A percentile compares a stretch with the other conserved stretches of the same genome.
Conservation (phyloP, 1,140 invertebrate genomes). For the Cydia strobilella region DNA sequence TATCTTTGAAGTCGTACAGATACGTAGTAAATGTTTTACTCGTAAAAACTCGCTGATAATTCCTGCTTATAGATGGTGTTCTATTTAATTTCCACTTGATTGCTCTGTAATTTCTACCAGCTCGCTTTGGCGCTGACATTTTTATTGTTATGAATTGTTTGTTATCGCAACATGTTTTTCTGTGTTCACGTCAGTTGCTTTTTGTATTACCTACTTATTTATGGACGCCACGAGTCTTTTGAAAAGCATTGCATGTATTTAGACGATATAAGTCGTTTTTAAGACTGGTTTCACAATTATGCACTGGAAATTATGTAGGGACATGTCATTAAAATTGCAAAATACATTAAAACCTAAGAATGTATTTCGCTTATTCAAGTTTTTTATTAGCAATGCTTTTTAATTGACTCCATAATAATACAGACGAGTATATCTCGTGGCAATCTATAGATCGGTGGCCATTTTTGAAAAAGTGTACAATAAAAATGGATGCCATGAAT, state of each 20-base stretch:
- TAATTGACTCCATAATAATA: background rate
- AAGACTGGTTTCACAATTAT: background rate
- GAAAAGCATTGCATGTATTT: conserved; percentile 11
- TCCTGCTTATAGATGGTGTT: conserved; percentile 67
- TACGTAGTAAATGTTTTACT: conserved; percentile 64
- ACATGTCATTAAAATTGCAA: conserved; percentile 18
- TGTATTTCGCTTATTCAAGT: background rate
- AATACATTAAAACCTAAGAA: background rate
- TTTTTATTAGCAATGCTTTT: background rate
- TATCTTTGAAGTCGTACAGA: conserved; percentile 31
- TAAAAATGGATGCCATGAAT: background rate
- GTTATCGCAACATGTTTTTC: conserved; percentile 34
- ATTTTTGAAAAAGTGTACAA: background rate
- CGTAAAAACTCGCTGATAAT: conserved; percentile 71
- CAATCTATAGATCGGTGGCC: background rate
- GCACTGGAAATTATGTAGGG: background rate
- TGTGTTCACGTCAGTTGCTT: background rate
- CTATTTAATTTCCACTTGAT: conserved; percentile 74
- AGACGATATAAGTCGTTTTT: background rate
- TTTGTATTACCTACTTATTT: conserved; percentile 12
- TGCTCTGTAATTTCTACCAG: conserved; percentile 55
- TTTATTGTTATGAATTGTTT: conserved; percentile 75
- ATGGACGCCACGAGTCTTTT: conserved; percentile 5
- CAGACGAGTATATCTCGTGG: background rate
- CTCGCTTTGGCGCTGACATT: conserved; percentile 55